phyloP scores from a whole-genome alignment of 2,888 invertebrate genomes.

The Parasteatoda lunata region DNA sequence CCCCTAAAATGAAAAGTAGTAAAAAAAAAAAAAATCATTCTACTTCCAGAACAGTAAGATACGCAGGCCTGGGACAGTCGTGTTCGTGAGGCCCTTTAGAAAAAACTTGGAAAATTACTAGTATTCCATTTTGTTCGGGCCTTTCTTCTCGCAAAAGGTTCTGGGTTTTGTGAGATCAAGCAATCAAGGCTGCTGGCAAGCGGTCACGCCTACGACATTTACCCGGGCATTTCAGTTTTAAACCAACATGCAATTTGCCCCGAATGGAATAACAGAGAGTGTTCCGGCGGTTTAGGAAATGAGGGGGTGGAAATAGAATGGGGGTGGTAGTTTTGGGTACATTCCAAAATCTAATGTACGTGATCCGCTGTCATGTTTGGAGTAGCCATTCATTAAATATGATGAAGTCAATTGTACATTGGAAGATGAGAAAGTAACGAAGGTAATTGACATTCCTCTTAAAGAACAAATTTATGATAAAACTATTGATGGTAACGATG shows the following conservation, averaged over 20 bases:
- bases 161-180: slow-evolving; percentile 11
- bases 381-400: no score
- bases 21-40: no score
- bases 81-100: slow-evolving; percentile 21
- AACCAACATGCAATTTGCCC: slow-evolving; percentile 35
- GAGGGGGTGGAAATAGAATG: not conserved
- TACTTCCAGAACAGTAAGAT: not conserved
- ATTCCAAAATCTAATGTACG: not conserved
- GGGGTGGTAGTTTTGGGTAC: not conserved
- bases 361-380: not conserved
- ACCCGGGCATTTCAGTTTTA: slow-evolving; percentile 12
- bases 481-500: no score
- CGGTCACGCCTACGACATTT: slow-evolving; percentile 52
- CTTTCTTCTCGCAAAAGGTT: not conserved
- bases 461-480: no score
- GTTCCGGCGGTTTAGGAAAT: not conserved
- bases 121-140: slow-evolving; percentile 28
- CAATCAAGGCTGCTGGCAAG: slow-evolving; percentile 1
- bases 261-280: slow-evolving; percentile 1
- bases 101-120: slow-evolving; percentile 34
- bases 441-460: no score
- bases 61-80: slow-evolving; percentile 17
- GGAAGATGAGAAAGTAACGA: no score
- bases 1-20: no score
- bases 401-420: no score